Conservation (phyloP, 2,888 invertebrate genomes). For the Drosophila setosimentum region DNA sequence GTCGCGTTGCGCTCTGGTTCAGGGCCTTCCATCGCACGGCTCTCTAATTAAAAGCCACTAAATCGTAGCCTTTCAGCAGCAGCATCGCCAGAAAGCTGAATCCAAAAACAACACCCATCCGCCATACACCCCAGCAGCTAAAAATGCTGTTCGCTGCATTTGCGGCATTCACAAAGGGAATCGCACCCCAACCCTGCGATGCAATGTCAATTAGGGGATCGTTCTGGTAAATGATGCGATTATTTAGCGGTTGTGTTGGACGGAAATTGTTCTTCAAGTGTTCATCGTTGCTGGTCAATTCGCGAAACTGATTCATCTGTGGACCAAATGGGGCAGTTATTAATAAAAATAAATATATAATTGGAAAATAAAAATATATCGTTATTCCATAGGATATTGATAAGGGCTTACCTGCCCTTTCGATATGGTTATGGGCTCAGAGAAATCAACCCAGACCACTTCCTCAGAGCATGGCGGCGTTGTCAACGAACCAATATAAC, state of each 20-base stretch:
- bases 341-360: background rate
- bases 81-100: slow-evolving; percentile 24
- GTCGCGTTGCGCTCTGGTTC: slow-evolving; percentile 9
- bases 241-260: slow-evolving; percentile 92
- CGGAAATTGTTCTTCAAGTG: slow-evolving; percentile 92
- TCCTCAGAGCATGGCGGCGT: slow-evolving; percentile 95
- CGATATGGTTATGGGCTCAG: slow-evolving; percentile 89
- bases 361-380: background rate
- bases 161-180: slow-evolving; percentile 64
- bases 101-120: slow-evolving; percentile 12
- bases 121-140: background rate
- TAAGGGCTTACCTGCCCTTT: slow-evolving; percentile 87
- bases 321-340: slow-evolving; percentile 57
- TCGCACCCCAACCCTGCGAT: slow-evolving; percentile 21
- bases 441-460: slow-evolving; percentile 94
- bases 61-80: slow-evolving; percentile 44
- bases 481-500: slow-evolving; percentile 93
- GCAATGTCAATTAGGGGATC: background rate
- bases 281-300: slow-evolving; percentile 88
- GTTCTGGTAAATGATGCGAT: slow-evolving; percentile 87
- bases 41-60: slow-evolving; percentile 67
- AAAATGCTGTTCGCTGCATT: slow-evolving; percentile 20
- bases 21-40: slow-evolving; percentile 4
- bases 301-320: slow-evolving; percentile 91
- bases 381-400: too few relatives aligned